Evolutionary conservation across 2,888 invertebrate genomes (phyloP), one percentile per base, ranked within the genome.

Genomic region (Polydrusus tereticollis): DNA sequence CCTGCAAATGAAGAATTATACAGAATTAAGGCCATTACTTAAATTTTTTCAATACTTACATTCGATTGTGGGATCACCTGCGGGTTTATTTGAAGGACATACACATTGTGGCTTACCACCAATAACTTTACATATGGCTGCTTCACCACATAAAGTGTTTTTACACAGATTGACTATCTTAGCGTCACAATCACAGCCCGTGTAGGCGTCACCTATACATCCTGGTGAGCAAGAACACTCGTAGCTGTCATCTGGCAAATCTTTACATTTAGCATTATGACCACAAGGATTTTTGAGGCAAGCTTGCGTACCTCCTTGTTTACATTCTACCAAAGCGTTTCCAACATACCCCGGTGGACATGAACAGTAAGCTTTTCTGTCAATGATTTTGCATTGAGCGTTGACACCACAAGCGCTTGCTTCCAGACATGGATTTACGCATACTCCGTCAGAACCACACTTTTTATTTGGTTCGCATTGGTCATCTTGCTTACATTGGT

Each of bases 281-380:
- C 96, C 96, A 81, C 96, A 96, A 0, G 95, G 94, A 84, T 94
- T 94, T 72, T 90, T 90, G 20, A 92, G 86, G 81, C 96, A 96
- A 78, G 91, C 92, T 60, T 92, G 92, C 6, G 89, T 89, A 29
- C 90, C 90, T 81, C 91, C 87, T 78, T 89, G 90, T 78, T 90
- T 90, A 81, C 94, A 94, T 81, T 92, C 92, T 5, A 89, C 85
- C 45, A 87, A 83, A 0, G 93, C 91, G 83, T 93, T 92, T 68
- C 93, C 93, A 76, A 90, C 88, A 81, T 90, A 92, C 50, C 92
- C 92, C 1, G 90, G 91, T 18, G 93, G 92, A 80, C 94, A 94
- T 0, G 91, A 89, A 79, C 94, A 94, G 79, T 94, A 92, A 0
- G 95, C 92, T 77, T 88, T 87, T 82, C 94, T 88, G 78, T 93